Evolutionary conservation across 2,113 vertebrate genomes (phyloP), one percentile per base, ranked within the genome.

Genomic region (Propithecus coquereli): DNA sequence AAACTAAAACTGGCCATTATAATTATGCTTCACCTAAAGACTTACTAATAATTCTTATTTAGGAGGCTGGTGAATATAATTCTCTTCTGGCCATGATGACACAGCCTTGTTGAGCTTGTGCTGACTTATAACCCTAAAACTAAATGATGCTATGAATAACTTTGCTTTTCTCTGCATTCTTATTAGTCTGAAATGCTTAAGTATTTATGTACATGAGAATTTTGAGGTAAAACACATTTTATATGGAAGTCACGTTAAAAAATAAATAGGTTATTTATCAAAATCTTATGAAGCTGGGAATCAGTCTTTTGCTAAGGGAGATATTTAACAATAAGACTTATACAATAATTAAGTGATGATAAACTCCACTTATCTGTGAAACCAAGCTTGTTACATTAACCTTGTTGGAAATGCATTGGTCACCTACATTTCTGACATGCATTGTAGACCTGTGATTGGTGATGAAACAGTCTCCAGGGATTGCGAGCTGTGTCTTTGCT

Each of bases 71-170:
- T 86, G 54, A 96, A 97, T 86, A 34, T 37, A 90, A 8, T 43
- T 43, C 25, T 87, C 43, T 93, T 8, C 12, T 32, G 76, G 79
- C 23, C 47, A 96, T 34, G 32, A 94, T 2, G 11, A 89, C 94
- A 94, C 10, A 23, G 43, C 32, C 25, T 95, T 93, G 50, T 93
- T 97, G 95, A 96, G 94, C 20, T 57, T 50, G 17, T 4, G 0
- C 25, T 96, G 77, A 85, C 68, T 68, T 96, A 87, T 71, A 96
- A 94, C 32, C 50, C 18, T 80, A 74, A 91, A 97, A 93, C 76
- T 57, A 95, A 97, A 88, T 30, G 79, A 0, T 23, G 45, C 17
- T 66, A 61, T 91, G 71, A 90, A 94, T 86, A 66, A 79, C 93
- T 30, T 84, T 94, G 23, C 91, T 97, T 96, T 40, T 11, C 34